These are phyloP conservation scores for Anthoscopus minutus DNA, from an alignment of 2,113 vertebrate genomes.

Conservation along the genomic window DNA sequence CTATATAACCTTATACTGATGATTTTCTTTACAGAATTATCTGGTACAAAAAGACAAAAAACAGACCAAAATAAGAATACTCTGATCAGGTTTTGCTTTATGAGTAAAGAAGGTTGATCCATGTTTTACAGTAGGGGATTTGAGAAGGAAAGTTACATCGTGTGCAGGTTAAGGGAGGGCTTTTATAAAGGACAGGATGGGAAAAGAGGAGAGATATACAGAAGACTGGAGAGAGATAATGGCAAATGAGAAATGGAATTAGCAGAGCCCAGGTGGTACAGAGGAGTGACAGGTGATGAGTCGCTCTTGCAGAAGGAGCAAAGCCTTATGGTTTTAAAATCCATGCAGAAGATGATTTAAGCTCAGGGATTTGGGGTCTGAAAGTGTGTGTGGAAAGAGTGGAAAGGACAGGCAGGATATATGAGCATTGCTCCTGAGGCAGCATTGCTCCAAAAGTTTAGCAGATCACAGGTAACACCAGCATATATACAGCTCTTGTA, in stretches of 20 bases:
- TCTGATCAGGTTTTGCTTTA: neutral
- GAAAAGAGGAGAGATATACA: too few species aligned
- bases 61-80: neutral
- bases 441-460: neutral
- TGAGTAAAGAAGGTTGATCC: neutral
- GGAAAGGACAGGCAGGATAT: neutral
- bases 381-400: neutral
- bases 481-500: neutral
- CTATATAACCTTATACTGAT: neutral
- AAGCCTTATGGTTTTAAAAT: neutral
- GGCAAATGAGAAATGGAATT: constrained; percentile 4
- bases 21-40: neutral
- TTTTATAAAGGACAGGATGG: neutral
- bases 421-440: neutral
- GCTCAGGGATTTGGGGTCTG: neutral
- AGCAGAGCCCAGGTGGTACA: neutral
- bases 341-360: neutral
- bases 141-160: neutral
- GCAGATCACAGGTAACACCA: neutral
- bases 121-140: neutral
- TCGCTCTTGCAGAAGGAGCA: neutral
- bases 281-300: constrained; percentile 6
- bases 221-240: neutral
- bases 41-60: neutral
- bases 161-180: neutral